These are phyloP conservation scores for Manduca sexta DNA, from an alignment of 1,140 invertebrate genomes.

Conservation along the genomic window DNA sequence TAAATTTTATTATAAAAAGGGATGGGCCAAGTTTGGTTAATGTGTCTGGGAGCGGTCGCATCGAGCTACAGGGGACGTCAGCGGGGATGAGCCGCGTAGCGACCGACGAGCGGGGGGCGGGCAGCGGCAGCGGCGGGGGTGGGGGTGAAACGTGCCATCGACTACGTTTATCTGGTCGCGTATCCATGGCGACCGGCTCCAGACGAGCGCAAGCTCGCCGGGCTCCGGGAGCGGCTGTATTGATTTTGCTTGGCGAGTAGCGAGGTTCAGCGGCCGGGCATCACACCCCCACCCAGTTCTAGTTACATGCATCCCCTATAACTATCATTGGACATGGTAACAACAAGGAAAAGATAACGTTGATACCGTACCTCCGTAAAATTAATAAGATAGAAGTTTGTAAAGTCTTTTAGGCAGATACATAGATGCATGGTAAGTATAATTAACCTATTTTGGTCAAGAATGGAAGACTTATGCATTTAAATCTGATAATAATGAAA, in stretches of 20 bases:
- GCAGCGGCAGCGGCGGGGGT: neutral
- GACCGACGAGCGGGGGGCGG: neutral
- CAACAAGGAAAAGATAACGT: no score
- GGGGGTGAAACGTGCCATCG: conserved; percentile 1
- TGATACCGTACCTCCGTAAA: no score
- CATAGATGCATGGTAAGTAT: no score
- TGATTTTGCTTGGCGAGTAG: conserved; percentile 50
- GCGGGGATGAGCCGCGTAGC: conserved; percentile 1
- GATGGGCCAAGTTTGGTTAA: conserved; percentile 6
- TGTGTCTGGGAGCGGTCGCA: conserved; percentile 8
- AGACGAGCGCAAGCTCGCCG: conserved; percentile 31
- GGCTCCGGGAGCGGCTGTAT: conserved; percentile 54
- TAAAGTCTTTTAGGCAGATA: no score
- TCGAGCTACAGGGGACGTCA: neutral
- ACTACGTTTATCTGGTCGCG: conserved; percentile 29
- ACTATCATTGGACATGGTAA: no score
- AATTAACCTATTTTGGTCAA: no score
- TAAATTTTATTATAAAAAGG: conserved; percentile 7
- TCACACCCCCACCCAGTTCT: conserved; percentile 17
- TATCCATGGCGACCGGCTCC: conserved; percentile 36
- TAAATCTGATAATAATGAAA: no score
- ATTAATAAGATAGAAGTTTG: no score
- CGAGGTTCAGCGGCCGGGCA: conserved; percentile 53
- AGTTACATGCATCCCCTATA: neutral
- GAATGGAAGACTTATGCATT: no score